These are phyloP conservation scores for Oryzias celebensis DNA, from an alignment of 2,113 vertebrate genomes.

Conservation along the genomic window DNA sequence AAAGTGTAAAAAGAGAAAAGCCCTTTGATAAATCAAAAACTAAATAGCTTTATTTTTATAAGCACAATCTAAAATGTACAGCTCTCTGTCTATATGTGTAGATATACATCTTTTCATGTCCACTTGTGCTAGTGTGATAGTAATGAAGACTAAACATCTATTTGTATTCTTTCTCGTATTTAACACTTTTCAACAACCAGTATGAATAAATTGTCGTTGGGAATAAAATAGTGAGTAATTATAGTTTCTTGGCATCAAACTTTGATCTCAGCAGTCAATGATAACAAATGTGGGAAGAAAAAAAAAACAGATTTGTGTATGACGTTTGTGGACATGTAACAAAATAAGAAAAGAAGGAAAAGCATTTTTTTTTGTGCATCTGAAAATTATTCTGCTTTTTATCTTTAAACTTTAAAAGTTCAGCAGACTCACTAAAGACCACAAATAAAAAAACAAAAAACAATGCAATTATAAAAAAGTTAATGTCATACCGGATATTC, in stretches of 20 bases:
- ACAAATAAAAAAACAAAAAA: not conserved
- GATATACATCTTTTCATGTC: slow-evolving; percentile 34
- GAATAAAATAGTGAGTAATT: slow-evolving; percentile 37
- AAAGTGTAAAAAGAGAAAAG: slow-evolving; percentile 59
- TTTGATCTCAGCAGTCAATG: slow-evolving; percentile 41
- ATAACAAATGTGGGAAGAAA: slow-evolving; percentile 11
- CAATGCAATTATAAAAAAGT: not conserved
- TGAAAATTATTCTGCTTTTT: not conserved
- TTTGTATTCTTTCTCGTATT: not conserved
- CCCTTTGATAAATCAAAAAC: slow-evolving; percentile 67
- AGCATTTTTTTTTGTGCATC: not conserved
- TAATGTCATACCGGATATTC: too few species aligned
- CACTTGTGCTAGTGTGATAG: slow-evolving; percentile 22
- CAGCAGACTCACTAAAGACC: not conserved
- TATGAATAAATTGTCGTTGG: slow-evolving; percentile 58
- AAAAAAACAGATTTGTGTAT: not conserved
- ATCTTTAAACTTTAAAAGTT: slow-evolving; percentile 1
- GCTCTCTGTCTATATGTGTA: slow-evolving; percentile 25
- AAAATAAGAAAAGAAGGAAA: slow-evolving; percentile 1
- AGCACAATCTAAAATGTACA: slow-evolving; percentile 55
- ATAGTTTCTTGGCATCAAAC: slow-evolving; percentile 44
- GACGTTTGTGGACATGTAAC: not conserved
- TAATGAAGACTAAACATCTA: slow-evolving; percentile 12
- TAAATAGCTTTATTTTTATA: slow-evolving; percentile 26
- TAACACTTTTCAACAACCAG: slow-evolving; percentile 7